Conservation (phyloP, 2,888 invertebrate genomes). For the Rhyacophila evoluta region DNA sequence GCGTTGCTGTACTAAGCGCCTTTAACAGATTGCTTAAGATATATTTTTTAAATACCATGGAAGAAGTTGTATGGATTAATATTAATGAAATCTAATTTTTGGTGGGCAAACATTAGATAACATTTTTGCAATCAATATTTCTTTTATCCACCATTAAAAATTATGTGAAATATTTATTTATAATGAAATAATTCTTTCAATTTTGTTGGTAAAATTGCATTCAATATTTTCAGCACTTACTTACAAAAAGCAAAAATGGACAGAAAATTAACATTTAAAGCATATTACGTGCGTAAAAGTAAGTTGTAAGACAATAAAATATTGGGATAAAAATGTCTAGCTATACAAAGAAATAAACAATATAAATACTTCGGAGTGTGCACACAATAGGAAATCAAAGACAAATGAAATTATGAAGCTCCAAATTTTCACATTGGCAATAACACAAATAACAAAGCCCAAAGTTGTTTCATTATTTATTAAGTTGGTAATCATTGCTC, state of each 20-base stretch:
- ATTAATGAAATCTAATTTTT: too few species aligned
- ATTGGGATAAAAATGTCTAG: background rate
- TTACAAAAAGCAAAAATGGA: background rate
- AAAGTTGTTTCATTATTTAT: background rate
- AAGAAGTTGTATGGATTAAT: too few species aligned
- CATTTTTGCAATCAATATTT: too few species aligned
- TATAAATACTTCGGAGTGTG: background rate
- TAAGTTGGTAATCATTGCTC: conserved; percentile 1
- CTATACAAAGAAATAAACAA: background rate
- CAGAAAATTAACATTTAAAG: background rate
- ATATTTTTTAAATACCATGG: too few species aligned
- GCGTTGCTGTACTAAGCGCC: too few species aligned
- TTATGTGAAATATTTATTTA: too few species aligned
- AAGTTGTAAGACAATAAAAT: background rate
- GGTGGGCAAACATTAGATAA: too few species aligned
- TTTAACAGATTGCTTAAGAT: too few species aligned
- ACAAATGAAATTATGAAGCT: background rate
- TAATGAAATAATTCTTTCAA: too few species aligned
- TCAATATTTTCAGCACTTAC: too few species aligned
- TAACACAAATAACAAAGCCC: background rate
- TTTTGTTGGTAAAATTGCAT: too few species aligned
- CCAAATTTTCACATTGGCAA: background rate
- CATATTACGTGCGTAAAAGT: background rate
- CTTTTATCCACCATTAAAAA: too few species aligned
- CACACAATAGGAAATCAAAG: background rate